Percentiles rank a stretch among this genome's conserved stretches.
Conservation (phyloP, 2,113 vertebrate genomes). For the Nibea coibor region DNA sequence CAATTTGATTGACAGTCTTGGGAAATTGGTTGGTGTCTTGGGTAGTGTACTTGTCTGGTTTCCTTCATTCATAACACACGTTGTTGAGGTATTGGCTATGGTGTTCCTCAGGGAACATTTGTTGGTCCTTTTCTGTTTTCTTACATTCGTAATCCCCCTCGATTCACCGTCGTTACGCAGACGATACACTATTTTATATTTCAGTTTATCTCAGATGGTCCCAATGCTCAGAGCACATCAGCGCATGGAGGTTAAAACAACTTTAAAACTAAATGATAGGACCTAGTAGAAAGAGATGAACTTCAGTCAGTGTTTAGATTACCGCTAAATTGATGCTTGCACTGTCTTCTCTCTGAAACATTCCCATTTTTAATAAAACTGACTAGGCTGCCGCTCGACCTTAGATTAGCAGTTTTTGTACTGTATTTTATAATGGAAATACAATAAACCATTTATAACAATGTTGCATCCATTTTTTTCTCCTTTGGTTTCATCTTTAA, state of each 20-base stretch:
- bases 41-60: neutral
- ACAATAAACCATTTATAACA: neutral
- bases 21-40: neutral
- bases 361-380: neutral
- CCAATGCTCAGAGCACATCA: no score
- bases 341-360: neutral
- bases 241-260: no score
- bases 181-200: neutral
- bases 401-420: no score
- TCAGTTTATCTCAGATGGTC: neutral
- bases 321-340: neutral
- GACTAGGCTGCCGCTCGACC: neutral
- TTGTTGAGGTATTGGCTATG: neutral
- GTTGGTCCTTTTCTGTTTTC: neutral
- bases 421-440: no score
- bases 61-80: neutral
- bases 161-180: neutral
- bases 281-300: no score
- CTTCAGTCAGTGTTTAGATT: neutral
- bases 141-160: neutral
- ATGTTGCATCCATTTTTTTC: neutral
- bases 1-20: constrained; percentile 1
- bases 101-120: constrained; percentile 13
- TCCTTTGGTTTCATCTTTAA: constrained; percentile 1
- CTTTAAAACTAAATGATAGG: no score